Evolutionary conservation across 2,113 vertebrate species (phyloP).

Genomic region (Leuciscus idus): DNA sequence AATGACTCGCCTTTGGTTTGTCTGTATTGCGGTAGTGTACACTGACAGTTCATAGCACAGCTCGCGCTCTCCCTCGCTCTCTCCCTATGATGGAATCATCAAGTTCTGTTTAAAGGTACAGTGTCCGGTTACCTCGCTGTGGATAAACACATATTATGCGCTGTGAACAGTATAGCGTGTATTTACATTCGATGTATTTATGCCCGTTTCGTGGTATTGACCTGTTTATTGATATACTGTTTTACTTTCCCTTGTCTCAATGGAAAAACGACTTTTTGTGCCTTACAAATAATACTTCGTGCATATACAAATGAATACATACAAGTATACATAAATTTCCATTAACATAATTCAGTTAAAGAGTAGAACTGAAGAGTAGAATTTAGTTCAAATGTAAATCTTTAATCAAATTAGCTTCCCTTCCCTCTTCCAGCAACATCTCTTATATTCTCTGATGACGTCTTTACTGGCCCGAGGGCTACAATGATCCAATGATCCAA

Average conservation of each 20-base stretch:
- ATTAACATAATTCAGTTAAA: too few species aligned
- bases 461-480: too few species aligned
- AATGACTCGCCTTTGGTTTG: neutral
- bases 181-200: neutral
- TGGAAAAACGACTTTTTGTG: neutral
- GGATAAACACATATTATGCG: slow-evolving; percentile 1
- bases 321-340: too few species aligned
- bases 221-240: neutral
- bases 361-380: too few species aligned
- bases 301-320: neutral
- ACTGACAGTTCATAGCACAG: slow-evolving; percentile 49
- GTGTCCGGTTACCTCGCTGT: slow-evolving; percentile 23
- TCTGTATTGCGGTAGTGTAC: slow-evolving; percentile 39
- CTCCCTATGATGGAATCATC: slow-evolving; percentile 54
- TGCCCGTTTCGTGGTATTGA: neutral
- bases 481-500: too few species aligned
- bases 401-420: too few species aligned
- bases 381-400: too few species aligned
- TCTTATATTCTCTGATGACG: too few species aligned
- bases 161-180: neutral
- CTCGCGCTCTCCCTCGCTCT: slow-evolving; percentile 41
- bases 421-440: too few species aligned
- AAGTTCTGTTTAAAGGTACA: slow-evolving; percentile 65
- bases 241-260: neutral
- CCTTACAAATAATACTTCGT: neutral